phyloP scores from a whole-genome alignment of 1,140 invertebrate species.

The Rhagoletis zephyria region DNA sequence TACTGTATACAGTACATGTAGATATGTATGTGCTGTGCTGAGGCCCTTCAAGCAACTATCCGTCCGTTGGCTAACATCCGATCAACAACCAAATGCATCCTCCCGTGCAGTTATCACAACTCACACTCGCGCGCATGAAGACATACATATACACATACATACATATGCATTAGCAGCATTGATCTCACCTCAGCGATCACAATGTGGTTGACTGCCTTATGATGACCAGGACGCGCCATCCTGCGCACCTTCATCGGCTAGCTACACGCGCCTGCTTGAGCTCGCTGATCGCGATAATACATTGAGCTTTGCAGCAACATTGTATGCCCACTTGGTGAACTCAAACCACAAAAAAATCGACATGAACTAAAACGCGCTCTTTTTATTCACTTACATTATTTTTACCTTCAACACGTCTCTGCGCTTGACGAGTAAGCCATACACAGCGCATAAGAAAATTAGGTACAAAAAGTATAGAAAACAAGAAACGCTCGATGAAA shows the following conservation, averaged over 20 bases:
- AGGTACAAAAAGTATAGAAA: neutral
- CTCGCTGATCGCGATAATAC: slow-evolving; percentile 35
- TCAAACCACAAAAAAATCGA: neutral
- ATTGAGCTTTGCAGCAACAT: neutral
- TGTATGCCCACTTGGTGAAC: neutral
- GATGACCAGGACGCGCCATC: neutral
- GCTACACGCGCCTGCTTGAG: slow-evolving; percentile 14
- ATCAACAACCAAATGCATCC: slow-evolving; percentile 22
- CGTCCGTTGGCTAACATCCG: neutral
- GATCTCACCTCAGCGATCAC: neutral
- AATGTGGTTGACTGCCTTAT: neutral
- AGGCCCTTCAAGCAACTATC: neutral
- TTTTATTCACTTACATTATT: neutral
- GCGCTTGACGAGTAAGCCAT: slow-evolving; percentile 6
- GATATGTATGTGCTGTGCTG: neutral
- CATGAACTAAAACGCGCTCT: neutral
- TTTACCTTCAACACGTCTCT: neutral
- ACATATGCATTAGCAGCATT: neutral
- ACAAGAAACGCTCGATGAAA: neutral
- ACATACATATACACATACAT: neutral
- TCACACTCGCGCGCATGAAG: neutral
- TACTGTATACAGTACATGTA: neutral
- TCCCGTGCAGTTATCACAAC: slow-evolving; percentile 11
- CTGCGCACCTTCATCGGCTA: neutral
- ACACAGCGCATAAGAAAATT: neutral